A percentile compares a stretch with the other conserved stretches of the same genome.
phyloP scores from a whole-genome alignment of 1,140 invertebrate species.

The Choristoneura fumiferana region DNA sequence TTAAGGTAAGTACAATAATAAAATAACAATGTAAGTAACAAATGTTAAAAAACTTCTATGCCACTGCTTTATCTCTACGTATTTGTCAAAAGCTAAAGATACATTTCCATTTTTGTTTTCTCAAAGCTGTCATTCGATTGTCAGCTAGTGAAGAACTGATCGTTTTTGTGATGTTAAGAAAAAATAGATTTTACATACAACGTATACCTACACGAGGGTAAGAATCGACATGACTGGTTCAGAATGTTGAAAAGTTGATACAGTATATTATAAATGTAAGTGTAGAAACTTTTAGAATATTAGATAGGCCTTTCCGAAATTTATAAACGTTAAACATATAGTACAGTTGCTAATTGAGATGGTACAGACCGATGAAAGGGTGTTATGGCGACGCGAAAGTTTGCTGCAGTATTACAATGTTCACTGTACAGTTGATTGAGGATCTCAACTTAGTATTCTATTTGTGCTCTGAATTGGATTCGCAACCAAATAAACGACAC shows the following conservation, averaged over 20 bases:
- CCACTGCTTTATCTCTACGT: too few relatives aligned
- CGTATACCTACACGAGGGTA: slow-evolving; percentile 17
- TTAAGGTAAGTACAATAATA: too few relatives aligned
- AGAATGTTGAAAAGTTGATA: slow-evolving; percentile 22
- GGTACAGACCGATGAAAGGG: slow-evolving; percentile 28
- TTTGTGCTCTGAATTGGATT: not conserved
- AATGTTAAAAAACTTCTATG: too few relatives aligned
- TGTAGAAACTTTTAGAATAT: slow-evolving; percentile 29
- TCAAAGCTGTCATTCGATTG: slow-evolving; percentile 2
- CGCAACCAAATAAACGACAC: not conserved
- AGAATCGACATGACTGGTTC: slow-evolving; percentile 25
- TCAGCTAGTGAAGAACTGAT: slow-evolving; percentile 16
- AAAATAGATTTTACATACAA: slow-evolving; percentile 13
- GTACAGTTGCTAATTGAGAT: slow-evolving; percentile 44
- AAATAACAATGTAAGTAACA: too few relatives aligned
- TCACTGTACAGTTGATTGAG: not conserved
- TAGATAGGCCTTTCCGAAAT: slow-evolving; percentile 76
- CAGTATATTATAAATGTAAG: slow-evolving; percentile 25
- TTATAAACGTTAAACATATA: slow-evolving; percentile 72
- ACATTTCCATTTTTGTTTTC: not conserved
- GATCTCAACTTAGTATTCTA: not conserved
- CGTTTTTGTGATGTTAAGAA: slow-evolving; percentile 17
- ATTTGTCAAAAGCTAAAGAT: too few relatives aligned
- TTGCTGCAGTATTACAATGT: slow-evolving; percentile 6
- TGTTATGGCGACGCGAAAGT: too few relatives aligned